Base-by-base conservation (phyloP, 2,888 invertebrate genomes). In the Plebejus argus region DNA sequence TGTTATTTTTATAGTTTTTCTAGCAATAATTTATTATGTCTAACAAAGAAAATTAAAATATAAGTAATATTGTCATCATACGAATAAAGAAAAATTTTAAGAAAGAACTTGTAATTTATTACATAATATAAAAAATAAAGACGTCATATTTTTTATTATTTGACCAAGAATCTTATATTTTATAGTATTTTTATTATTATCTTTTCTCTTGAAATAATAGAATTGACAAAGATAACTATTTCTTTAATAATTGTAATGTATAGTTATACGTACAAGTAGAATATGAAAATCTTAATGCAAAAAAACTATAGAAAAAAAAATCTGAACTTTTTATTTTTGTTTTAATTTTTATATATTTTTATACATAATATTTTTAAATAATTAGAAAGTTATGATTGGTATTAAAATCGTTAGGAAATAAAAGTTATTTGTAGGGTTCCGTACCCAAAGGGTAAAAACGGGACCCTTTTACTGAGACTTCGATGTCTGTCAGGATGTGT, bases 111-210 rank as follows among this genome's bases (percentile, higher is more conserved):
- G 28, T 28, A 28, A 66, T 66, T 66, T 66, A 66, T 28, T 28
- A 28, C 1, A 2, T 28, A 28, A 33, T 66, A 28, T 28, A 28
- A 66, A 66, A 66, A 33, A 20, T 23, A 10, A 66, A 66, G 66
- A 66, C 66, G 28, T 66, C 66, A 33, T 33, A 66, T 66, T 66
- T 66, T 61, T 66, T 66, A 66, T 66, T 66, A 33, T 66, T 66
- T 28, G 28, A 33, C 66, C 66, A 33, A 66, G 28, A 66, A 33
- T 28, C 12, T 28, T 23, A 66, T 66, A 66, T 33, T 33, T 66
- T 66, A 66, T 66, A 28, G 66, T 28, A 18, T 66, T 66, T 66
- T 66, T 66, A 66, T 66, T 66, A 6, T 20, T 66, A 33, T 66
- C 66, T 66, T 61, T 66, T 66, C 28, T 66, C 1, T 66, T 66